Conservation (phyloP, 1,140 invertebrate species). For the Physella acuta region DNA sequence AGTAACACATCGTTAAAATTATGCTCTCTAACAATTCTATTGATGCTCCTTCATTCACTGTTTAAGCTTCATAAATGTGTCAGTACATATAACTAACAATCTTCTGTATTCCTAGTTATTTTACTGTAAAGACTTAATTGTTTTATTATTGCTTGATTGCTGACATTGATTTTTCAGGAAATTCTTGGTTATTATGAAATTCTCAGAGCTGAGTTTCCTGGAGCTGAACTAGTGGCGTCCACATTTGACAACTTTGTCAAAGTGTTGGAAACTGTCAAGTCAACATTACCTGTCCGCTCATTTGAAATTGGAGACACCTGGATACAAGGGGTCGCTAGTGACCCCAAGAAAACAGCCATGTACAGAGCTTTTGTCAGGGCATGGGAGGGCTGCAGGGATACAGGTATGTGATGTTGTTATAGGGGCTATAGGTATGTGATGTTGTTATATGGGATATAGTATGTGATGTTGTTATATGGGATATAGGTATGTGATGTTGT, state of each 20-base stretch:
- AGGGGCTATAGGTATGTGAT: too few species aligned
- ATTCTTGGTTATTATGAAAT: constrained; percentile 46
- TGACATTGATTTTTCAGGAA: constrained; percentile 38
- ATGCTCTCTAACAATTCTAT: too few species aligned
- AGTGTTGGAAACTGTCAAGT: constrained; percentile 34
- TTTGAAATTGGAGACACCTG: constrained; percentile 56
- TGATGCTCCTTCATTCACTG: too few species aligned
- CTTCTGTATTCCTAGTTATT: too few species aligned
- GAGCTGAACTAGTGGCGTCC: constrained; percentile 39
- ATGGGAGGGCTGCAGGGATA: constrained; percentile 32
- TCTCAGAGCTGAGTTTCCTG: constrained; percentile 45
- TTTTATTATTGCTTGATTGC: background rate
- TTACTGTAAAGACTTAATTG: too few species aligned
- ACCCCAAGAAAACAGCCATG: constrained; percentile 46
- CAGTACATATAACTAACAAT: too few species aligned
- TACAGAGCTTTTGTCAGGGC: constrained; percentile 37
- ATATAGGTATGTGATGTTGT: too few species aligned
- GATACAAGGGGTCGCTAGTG: constrained; percentile 53
- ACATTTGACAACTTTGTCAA: constrained; percentile 47
- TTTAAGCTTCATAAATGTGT: too few species aligned
- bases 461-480: too few species aligned
- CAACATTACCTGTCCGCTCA: constrained; percentile 34
- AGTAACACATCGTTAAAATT: constrained; percentile 29
- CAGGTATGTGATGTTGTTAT: constrained; percentile 21
- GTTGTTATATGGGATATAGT: too few species aligned